These are phyloP conservation scores for Nymphicus hollandicus DNA, from an alignment of 2,113 vertebrate species.

Conservation along the genomic window DNA sequence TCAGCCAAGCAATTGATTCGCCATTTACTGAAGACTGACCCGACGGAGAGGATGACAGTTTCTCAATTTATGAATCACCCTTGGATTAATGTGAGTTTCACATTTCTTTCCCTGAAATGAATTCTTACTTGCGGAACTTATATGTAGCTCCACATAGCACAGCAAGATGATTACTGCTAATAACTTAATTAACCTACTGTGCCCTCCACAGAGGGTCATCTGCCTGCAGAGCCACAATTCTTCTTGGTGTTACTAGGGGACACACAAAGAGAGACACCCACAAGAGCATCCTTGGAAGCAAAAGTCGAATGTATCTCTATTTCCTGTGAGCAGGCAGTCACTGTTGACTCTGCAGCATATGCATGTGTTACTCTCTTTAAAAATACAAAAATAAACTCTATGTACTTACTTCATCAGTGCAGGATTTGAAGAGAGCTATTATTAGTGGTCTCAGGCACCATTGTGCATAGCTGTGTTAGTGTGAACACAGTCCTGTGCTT, in stretches of 20 bases:
- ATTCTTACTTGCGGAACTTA: neutral
- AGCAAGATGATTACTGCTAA: neutral
- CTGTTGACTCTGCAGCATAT: slow-evolving; percentile 43
- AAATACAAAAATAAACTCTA: slow-evolving; percentile 57
- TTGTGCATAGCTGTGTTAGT: slow-evolving; percentile 15
- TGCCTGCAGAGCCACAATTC: neutral
- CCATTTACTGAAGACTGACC: slow-evolving; percentile 93
- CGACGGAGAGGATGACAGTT: slow-evolving; percentile 94
- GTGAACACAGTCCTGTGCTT: neutral
- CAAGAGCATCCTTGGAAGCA: neutral
- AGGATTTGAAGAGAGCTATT: slow-evolving; percentile 58
- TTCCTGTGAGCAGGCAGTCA: slow-evolving; percentile 35
- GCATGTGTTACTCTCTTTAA: slow-evolving; percentile 45
- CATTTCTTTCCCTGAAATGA: neutral
- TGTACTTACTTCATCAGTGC: slow-evolving; percentile 50
- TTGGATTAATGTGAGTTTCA: slow-evolving; percentile 91
- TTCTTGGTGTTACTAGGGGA: slow-evolving; percentile 10
- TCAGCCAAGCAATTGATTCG: slow-evolving; percentile 93
- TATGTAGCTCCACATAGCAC: neutral
- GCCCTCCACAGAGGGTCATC: neutral
- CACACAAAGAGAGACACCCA: neutral
- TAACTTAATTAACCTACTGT: neutral
- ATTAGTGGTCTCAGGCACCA: slow-evolving; percentile 47
- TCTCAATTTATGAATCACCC: slow-evolving; percentile 95
- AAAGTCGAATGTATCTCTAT: neutral